A percentile compares a stretch with the other conserved stretches of the same genome.
These are phyloP conservation scores for Ptiloglossa arizonensis DNA, from an alignment of 1,140 invertebrate genomes.

Conservation along the genomic window DNA sequence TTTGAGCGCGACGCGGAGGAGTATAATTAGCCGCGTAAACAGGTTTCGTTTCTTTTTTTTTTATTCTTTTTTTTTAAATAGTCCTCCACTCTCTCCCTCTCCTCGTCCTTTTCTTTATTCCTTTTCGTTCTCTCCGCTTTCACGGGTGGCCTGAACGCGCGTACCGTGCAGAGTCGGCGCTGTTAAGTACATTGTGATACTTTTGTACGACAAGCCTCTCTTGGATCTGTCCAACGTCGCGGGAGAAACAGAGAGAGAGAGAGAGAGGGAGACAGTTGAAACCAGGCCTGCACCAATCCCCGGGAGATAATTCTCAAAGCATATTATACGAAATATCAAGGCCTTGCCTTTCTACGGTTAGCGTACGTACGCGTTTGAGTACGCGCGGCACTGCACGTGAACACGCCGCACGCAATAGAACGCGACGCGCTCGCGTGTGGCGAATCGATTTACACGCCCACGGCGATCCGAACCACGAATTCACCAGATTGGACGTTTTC, in stretches of 20 bases:
- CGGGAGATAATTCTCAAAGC: constrained; percentile 70
- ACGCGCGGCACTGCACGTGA: constrained; percentile 31
- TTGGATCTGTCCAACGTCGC: constrained; percentile 40
- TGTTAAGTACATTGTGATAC: constrained; percentile 40
- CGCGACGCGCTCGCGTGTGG: not conserved
- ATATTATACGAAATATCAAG: constrained; percentile 75
- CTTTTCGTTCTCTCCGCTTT: constrained; percentile 23
- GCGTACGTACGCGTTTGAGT: not conserved
- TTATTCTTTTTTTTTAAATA: constrained; percentile 3
- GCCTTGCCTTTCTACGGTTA: constrained; percentile 71
- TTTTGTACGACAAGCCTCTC: constrained; percentile 47
- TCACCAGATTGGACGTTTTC: not conserved
- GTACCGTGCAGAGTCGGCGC: not conserved
- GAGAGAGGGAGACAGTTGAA: constrained; percentile 48
- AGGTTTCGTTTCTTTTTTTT: constrained; percentile 32
- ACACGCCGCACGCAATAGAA: constrained; percentile 27
- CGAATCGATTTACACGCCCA: constrained; percentile 16
- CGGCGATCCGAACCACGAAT: not conserved
- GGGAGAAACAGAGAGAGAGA: constrained; percentile 12
- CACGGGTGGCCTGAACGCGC: constrained; percentile 24
- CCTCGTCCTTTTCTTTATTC: too few relatives aligned
- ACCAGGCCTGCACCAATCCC: constrained; percentile 63
- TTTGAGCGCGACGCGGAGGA: not conserved
- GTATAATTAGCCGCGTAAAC: constrained; percentile 49
- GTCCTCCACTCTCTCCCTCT: too few relatives aligned